Evolutionary conservation across 2,113 vertebrate species (phyloP), one percentile per base, ranked within the genome.

Genomic region (Eclectus roratus): DNA sequence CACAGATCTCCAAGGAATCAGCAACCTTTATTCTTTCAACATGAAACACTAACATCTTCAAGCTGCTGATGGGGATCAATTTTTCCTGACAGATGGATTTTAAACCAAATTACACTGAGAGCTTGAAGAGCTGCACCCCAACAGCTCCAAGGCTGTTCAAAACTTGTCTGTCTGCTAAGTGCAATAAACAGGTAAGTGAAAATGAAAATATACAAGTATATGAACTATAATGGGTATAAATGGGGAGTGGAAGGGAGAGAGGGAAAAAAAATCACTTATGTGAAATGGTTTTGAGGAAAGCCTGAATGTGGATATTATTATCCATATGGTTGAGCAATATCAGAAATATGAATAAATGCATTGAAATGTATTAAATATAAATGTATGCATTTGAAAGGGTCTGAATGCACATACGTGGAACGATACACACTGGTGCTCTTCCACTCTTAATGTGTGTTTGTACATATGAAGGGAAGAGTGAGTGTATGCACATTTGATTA

Each of bases 91-190:
- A 55, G 47, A 95, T 94, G 87, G 91, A 95, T 73, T 93, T 93
- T 28, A 77, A 81, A 39, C 28, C 29, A 44, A 80, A 95, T 58
- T 58, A 56, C 49, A 82, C 52, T 15, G 37, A 82, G 7, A 73
- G 52, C 47, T 64, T 85, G 10, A 76, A 78, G 31, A 50, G 52
- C 53, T 89, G 61, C 46, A 43, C 41, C 46, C 65, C 17, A 88
- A 89, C 65, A 53, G 43, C 80, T 88, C 89, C 23, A 60, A 76
- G 46, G 66, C 60, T 61, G 55, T 46, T 73, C 87, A 56, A 77
- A 95, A 77, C 95, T 94, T 93, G 86, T 85, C 93, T 70, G 21
- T 11, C 65, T 27, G 65, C 69, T 95, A 85, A 91, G 92, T 92
- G 13, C 21, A 52, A 55, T 18, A 19, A 69, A 37, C 17, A 47